Base-by-base conservation (phyloP, 2,888 invertebrate species). In the Phoronis australis region DNA sequence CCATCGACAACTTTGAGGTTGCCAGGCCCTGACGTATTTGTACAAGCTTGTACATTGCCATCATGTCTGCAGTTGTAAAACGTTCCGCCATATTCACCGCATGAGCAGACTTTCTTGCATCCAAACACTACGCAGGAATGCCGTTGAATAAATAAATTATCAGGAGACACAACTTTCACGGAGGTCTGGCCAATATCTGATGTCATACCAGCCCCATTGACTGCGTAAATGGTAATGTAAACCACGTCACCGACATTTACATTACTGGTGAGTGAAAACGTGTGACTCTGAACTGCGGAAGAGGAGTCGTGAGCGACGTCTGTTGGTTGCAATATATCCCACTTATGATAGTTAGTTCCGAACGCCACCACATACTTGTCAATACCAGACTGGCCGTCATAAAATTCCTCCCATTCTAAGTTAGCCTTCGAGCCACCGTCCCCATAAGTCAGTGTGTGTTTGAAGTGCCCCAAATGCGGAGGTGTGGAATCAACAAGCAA, bases 81-180 rank as follows among this genome's bases (percentile, higher is more conserved):
- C 31, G 31, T 31, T 31, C 31, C 15, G 1, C 59, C 56, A 20
- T 47, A 22, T 20, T 47, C 43, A 9, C 52, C 59, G 43, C 59
- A 59, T 18, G 56, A 52, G 37, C 59, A 59, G 23, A 55, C 55
- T 2, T 42, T 43, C n/a, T 48, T 52, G 45, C 59, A 59, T 37
- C 51, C 56, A 21, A 45, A 45, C 1, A 48, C 22, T 3, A 27
- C 31, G 27, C 59, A 59, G 6, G 59, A 59, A 46, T 57, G 53
- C 18, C 47, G 55, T 40, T 55, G 39, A 4, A 52, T 35, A 5
- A 46, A 35, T 24, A 57, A 45, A 0, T 31, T 9, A 9, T 31
- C 31, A 31, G 31, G 31, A 31, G 9, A 12, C 9, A 31, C 31
- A 9, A 31, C 31, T 15, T 12, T 31, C 15, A 31, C 31, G 9